These are phyloP conservation scores for Ceratotherium simum DNA, from an alignment of 2,113 vertebrate genomes.

Conservation along the genomic window DNA sequence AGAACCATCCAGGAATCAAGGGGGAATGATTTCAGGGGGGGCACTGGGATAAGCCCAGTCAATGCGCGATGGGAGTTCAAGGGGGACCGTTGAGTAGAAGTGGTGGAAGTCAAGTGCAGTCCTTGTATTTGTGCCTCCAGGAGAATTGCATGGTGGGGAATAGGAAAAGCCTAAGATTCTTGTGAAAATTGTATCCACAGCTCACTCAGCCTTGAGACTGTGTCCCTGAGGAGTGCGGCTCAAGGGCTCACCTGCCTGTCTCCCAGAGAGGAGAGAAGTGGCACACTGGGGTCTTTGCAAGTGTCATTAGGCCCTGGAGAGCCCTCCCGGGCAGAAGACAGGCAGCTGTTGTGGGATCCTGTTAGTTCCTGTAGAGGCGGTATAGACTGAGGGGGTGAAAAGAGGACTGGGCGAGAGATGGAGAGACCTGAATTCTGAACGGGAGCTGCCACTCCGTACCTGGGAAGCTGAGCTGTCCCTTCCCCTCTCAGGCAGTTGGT, in stretches of 20 bases:
- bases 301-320: not conserved
- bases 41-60: not conserved
- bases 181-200: not conserved
- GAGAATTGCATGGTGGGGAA: not conserved
- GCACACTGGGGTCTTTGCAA: not conserved
- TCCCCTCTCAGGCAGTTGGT: accelerated
- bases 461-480: not conserved
- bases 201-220: not conserved
- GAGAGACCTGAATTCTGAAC: not conserved
- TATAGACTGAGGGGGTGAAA: accelerated
- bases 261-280: not conserved
- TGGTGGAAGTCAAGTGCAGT: not conserved
- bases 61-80: not conserved
- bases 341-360: not conserved
- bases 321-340: not conserved
- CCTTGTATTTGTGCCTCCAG: not conserved
- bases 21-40: not conserved
- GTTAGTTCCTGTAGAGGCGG: not conserved
- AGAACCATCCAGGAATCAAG: not conserved
- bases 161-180: not conserved
- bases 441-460: accelerated
- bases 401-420: accelerated
- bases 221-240: not conserved
- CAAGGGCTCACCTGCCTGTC: not conserved
- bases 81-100: not conserved